Conservation (phyloP, 2,797 vertebrate species). For the Sebastolobus alascanus region DNA sequence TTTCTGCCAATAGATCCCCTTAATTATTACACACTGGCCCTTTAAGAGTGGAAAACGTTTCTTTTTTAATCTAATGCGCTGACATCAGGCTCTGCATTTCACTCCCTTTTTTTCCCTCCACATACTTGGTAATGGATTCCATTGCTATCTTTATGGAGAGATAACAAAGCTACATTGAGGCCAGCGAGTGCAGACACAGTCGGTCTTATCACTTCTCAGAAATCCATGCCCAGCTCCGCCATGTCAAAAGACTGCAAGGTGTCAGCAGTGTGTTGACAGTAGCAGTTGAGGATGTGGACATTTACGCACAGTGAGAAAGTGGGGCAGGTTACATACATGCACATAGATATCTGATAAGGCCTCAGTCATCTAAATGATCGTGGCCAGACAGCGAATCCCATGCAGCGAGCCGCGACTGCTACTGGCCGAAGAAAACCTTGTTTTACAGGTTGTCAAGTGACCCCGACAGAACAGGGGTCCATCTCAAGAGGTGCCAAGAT, state of each 20-base stretch:
- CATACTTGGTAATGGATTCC: slow-evolving; percentile 67
- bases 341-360: slow-evolving; percentile 56
- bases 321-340: slow-evolving; percentile 11
- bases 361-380: slow-evolving; percentile 38
- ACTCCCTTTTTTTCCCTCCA: slow-evolving; percentile 12
- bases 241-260: slow-evolving; percentile 47
- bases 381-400: slow-evolving; percentile 25
- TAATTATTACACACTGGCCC: no score
- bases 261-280: slow-evolving; percentile 53
- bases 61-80: slow-evolving; percentile 15
- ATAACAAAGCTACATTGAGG: slow-evolving; percentile 68
- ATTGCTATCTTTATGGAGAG: slow-evolving; percentile 64
- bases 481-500: slow-evolving; percentile 50
- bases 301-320: slow-evolving; percentile 28
- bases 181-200: slow-evolving; percentile 55
- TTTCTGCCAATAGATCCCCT: no score
- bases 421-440: slow-evolving; percentile 17
- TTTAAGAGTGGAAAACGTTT: slow-evolving; percentile 1
- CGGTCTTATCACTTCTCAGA: slow-evolving; percentile 70
- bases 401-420: slow-evolving; percentile 4
- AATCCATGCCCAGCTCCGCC: slow-evolving; percentile 37
- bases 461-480: slow-evolving; percentile 25
- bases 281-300: slow-evolving; percentile 31
- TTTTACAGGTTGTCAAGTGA: slow-evolving; percentile 49
- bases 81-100: slow-evolving; percentile 15